A percentile compares a stretch with the other conserved stretches of the same genome.
Evolutionary conservation across 2,797 vertebrate genomes (phyloP).

Genomic region (Pangasius sanitwongsei): DNA sequence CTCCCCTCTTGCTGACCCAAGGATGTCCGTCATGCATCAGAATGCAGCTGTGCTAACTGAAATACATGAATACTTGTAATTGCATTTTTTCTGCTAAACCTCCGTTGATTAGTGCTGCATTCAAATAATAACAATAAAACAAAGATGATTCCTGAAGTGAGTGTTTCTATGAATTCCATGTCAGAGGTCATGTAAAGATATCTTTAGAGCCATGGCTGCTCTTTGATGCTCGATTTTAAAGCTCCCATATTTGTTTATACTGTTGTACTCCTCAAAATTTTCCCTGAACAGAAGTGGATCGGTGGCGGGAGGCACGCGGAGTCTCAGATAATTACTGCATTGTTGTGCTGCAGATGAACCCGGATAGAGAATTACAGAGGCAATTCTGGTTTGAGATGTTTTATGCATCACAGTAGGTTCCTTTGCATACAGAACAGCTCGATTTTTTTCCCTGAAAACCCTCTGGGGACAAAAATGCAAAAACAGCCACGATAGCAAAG

Average conservation of each 20-base stretch:
- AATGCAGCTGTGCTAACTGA: not conserved
- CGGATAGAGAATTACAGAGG: conserved; percentile 28
- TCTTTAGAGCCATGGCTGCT: not conserved
- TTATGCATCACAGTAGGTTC: conserved; percentile 26
- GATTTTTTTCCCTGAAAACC: not conserved
- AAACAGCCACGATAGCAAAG: not conserved
- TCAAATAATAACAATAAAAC: not conserved
- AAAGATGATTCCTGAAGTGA: not conserved
- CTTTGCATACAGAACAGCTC: conserved; percentile 11
- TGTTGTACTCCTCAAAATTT: conserved; percentile 51
- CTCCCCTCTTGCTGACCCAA: not conserved
- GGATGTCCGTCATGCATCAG: not conserved
- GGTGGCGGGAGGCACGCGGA: conserved; percentile 43
- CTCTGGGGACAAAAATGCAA: conserved; percentile 15
- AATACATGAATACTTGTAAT: not conserved
- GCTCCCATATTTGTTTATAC: not conserved
- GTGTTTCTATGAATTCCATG: no score
- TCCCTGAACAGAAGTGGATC: conserved; percentile 42
- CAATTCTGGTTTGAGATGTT: conserved; percentile 15
- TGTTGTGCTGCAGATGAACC: conserved; percentile 33
- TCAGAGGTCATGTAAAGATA: not conserved
- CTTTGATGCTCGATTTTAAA: not conserved
- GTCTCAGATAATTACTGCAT: conserved; percentile 53
- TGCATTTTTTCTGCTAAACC: not conserved
- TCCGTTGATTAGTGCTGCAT: not conserved